Evolutionary conservation across 2,113 vertebrate species (phyloP).

Genomic region (Saguinus imperator): DNA sequence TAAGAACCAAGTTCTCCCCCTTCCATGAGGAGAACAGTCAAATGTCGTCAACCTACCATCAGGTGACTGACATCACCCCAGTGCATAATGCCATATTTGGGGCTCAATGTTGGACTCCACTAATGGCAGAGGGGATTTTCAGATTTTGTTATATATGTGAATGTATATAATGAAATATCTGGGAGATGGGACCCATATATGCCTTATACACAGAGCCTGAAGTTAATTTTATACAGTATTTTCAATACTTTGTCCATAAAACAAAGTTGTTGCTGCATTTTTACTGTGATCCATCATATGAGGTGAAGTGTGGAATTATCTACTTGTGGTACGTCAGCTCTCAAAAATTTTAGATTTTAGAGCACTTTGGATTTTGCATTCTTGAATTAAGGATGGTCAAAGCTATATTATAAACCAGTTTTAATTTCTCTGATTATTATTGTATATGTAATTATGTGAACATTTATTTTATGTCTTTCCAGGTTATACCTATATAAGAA

Average conservation of each 20-base stretch:
- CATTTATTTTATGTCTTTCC: background rate
- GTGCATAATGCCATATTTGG: background rate
- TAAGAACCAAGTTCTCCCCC: background rate
- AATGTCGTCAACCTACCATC: no score
- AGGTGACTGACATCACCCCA: background rate
- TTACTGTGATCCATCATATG: background rate
- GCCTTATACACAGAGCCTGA: background rate
- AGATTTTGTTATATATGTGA: background rate
- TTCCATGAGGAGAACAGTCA: background rate
- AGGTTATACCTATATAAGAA: background rate
- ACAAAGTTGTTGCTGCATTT: background rate
- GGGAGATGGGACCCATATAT: background rate
- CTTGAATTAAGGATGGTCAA: background rate
- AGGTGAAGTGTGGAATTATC: background rate
- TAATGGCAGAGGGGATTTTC: background rate
- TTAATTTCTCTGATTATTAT: background rate
- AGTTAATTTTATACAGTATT: background rate
- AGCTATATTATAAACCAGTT: background rate
- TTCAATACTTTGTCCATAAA: background rate
- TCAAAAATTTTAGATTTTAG: background rate
- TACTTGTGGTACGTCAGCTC: background rate
- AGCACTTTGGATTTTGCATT: background rate
- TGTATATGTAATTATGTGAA: background rate
- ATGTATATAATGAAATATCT: background rate
- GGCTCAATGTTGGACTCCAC: background rate